Evolutionary conservation across 2,113 vertebrate genomes (phyloP), one percentile per base, ranked within the genome.

Genomic region (Eulemur macaco): DNA sequence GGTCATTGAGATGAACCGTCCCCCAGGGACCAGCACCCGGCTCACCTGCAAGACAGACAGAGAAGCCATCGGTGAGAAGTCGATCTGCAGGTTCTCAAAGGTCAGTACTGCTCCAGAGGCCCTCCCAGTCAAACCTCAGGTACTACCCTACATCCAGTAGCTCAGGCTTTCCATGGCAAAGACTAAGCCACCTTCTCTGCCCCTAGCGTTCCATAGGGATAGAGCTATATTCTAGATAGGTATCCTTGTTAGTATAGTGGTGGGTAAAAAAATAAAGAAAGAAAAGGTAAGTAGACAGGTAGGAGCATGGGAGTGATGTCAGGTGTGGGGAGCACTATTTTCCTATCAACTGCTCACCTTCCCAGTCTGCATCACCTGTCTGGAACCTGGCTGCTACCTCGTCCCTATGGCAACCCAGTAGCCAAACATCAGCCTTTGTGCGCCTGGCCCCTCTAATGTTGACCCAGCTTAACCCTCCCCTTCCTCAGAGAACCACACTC

Each of bases 1-100:
- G 60, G 99, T 99, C 95, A 99, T 97, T 0, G 99, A 99, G 97
- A 99, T 94, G 84, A 99, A 99, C 11, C 98, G 99, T 56, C 99
- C 99, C 37, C 97, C 98, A 0, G 99, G 98, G 81, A 98, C 98
- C 96, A 99, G 96, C 86, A 99, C 99, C 10, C 99, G 98, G 98
- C 99, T 99, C 92, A 99, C 98, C 99, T 99, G 98, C 0, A 4
- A 95, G 80, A 93, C 77, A 95, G 90, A 97, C 11, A 95, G 45
- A 94, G 76, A 97, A 86, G 93, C 58, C 6, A 3, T 13, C 29
- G 63, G 45, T 69, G 21, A 71, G 0, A 91, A 96, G 68, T 93
- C 89, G 54, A 71, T 66, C 78, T 91, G 37, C 60, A 88, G 73
- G 39, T 85, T 78, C 69, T 92, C 5, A 10, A 37, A 82, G 96